These are phyloP conservation scores for Scylla paramamosain DNA, from an alignment of 1,140 invertebrate species.

Conservation along the genomic window DNA sequence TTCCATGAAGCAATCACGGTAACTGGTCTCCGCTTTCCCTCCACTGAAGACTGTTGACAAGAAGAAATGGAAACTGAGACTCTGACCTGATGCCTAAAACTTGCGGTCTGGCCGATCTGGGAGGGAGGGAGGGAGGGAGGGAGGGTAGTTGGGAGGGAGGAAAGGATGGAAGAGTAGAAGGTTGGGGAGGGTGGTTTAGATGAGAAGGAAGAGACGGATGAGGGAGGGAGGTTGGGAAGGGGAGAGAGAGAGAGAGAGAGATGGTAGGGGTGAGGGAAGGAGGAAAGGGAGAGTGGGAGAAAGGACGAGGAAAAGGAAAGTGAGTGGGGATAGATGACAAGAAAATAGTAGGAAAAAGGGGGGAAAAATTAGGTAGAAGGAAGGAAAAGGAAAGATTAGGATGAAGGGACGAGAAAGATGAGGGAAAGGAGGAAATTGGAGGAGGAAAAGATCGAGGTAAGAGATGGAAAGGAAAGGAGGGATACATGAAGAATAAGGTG, in stretches of 20 bases:
- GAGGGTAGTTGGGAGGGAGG: background rate
- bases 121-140: background rate
- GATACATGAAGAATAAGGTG: no score
- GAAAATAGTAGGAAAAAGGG: background rate
- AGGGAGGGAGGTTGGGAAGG: background rate
- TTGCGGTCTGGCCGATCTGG: background rate
- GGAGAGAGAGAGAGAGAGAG: background rate
- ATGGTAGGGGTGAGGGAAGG: background rate
- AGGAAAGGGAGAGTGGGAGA: background rate
- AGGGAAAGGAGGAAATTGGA: no score
- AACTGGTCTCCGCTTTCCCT: background rate
- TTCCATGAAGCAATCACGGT: background rate
- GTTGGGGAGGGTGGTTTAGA: background rate
- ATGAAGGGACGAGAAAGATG: no score
- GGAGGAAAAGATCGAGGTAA: no score
- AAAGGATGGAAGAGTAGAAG: background rate
- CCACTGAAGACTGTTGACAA: background rate
- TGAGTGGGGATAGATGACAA: background rate
- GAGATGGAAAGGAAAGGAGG: no score
- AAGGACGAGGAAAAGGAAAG: background rate
- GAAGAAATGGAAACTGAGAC: constrained; percentile 8
- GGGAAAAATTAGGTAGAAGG: background rate
- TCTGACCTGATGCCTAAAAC: constrained; percentile 8
- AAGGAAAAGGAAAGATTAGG: background rate
- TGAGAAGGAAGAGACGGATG: background rate